These are phyloP conservation scores for Prosopocoilus inquinatus DNA, from an alignment of 2,888 invertebrate genomes.

Conservation along the genomic window DNA sequence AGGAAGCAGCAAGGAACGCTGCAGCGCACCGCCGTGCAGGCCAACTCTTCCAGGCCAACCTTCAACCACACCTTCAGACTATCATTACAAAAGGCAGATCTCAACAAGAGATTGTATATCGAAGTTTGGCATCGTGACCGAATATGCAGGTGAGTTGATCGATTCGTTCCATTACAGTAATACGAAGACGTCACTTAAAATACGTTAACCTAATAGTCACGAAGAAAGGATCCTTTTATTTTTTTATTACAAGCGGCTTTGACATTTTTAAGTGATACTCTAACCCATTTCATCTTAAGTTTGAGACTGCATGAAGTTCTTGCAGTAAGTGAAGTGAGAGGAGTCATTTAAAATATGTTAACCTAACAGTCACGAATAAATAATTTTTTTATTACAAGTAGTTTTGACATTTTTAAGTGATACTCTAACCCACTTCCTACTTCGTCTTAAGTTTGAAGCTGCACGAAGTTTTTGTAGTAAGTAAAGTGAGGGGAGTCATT, in stretches of 20 bases:
- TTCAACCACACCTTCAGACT: conserved; percentile 78
- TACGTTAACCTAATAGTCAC: neutral
- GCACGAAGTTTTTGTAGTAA: too few relatives aligned
- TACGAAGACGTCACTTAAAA: neutral
- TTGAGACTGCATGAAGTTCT: too few relatives aligned
- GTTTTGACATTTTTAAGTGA: too few relatives aligned
- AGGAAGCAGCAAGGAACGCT: conserved; percentile 55
- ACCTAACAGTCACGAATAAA: too few relatives aligned
- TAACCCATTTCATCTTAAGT: too few relatives aligned
- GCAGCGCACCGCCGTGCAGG: conserved; percentile 79
- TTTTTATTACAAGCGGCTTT: neutral
- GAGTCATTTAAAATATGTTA: too few relatives aligned
- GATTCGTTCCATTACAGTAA: neutral
- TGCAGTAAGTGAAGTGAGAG: too few relatives aligned
- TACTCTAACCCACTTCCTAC: too few relatives aligned
- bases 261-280: neutral
- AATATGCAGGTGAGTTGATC: conserved; percentile 64
- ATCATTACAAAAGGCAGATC: conserved; percentile 58
- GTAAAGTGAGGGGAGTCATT: too few relatives aligned
- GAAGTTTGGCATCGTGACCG: conserved; percentile 88
- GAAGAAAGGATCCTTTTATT: neutral
- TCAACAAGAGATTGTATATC: conserved; percentile 59
- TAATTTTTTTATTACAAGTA: too few relatives aligned
- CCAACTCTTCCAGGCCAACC: conserved; percentile 73
- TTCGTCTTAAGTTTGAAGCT: too few relatives aligned